Evolutionary conservation across 2,113 vertebrate species (phyloP).

Genomic region (Azemiops feae): DNA sequence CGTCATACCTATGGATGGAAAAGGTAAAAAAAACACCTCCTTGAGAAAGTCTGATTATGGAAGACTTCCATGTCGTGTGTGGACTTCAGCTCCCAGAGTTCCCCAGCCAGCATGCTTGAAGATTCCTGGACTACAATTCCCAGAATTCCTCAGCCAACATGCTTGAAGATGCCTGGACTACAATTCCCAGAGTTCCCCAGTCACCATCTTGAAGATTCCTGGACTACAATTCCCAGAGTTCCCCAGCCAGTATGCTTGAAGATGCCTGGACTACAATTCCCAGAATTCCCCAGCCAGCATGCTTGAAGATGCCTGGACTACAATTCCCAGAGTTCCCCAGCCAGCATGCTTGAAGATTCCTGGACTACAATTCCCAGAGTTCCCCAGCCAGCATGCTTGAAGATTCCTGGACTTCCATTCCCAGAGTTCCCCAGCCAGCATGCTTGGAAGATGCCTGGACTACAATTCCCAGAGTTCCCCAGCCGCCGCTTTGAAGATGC

Average conservation of each 20-base stretch:
- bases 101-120: no score
- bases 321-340: not conserved
- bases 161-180: no score
- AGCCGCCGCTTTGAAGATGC: no score
- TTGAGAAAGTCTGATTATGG: not conserved
- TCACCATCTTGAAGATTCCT: no score
- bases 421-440: not conserved
- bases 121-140: no score
- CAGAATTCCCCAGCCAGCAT: not conserved
- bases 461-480: accelerated
- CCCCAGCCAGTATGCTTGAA: not conserved
- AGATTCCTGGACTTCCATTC: not conserved
- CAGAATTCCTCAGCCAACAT: no score
- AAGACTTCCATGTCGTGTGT: not conserved
- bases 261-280: not conserved
- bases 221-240: not conserved
- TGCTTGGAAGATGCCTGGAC: not conserved
- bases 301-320: not conserved
- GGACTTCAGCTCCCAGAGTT: no score
- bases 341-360: not conserved
- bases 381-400: not conserved
- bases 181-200: no score
- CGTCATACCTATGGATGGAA: constrained; percentile 63
- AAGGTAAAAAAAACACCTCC: not conserved
- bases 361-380: not conserved